A percentile compares a stretch with the other conserved stretches of the same genome.
phyloP scores from a whole-genome alignment of 2,888 invertebrate species.

The Pycnomerus fuliginosus region DNA sequence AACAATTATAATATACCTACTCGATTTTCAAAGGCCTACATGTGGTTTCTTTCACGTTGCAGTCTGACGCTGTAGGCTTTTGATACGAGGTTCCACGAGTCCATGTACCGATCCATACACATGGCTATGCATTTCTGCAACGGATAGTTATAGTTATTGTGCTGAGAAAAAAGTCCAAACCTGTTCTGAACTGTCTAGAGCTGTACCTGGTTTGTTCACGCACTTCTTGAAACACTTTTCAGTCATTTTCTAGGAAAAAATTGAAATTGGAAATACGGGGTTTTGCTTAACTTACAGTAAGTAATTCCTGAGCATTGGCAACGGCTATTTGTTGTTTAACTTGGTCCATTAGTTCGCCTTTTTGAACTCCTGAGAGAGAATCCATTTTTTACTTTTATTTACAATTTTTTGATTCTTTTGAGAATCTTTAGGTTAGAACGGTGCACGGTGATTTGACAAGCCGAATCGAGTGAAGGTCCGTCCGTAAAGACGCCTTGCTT shows the following conservation, averaged over 20 bases:
- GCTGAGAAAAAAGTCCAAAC: conserved; percentile 40
- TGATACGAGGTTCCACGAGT: conserved; percentile 91
- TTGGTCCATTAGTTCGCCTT: conserved; percentile 89
- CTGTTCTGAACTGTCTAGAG: conserved; percentile 84
- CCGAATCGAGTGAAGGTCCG: too few species aligned
- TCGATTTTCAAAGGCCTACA: too few species aligned
- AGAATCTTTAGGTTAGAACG: too few species aligned
- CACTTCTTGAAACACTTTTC: conserved; percentile 97
- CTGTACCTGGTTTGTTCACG: conserved; percentile 84
- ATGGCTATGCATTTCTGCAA: conserved; percentile 93
- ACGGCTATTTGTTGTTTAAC: conserved; percentile 94
- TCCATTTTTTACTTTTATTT: too few species aligned
- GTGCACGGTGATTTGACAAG: too few species aligned
- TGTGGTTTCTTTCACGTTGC: conserved; percentile 68
- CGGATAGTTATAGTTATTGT: conserved; percentile 4
- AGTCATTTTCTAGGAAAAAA: conserved; percentile 80
- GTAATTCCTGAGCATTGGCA: conserved; percentile 88
- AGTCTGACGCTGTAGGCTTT: conserved; percentile 84
- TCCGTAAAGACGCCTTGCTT: too few species aligned
- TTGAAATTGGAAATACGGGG: neutral
- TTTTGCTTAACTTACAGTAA: conserved; percentile 63
- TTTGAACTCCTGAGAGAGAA: conserved; percentile 39
- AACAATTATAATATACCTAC: too few species aligned
- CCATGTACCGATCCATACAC: conserved; percentile 99
- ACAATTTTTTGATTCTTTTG: too few species aligned